These are phyloP conservation scores for Entomyzon cyanotis DNA, from an alignment of 2,113 vertebrate species.

Conservation along the genomic window DNA sequence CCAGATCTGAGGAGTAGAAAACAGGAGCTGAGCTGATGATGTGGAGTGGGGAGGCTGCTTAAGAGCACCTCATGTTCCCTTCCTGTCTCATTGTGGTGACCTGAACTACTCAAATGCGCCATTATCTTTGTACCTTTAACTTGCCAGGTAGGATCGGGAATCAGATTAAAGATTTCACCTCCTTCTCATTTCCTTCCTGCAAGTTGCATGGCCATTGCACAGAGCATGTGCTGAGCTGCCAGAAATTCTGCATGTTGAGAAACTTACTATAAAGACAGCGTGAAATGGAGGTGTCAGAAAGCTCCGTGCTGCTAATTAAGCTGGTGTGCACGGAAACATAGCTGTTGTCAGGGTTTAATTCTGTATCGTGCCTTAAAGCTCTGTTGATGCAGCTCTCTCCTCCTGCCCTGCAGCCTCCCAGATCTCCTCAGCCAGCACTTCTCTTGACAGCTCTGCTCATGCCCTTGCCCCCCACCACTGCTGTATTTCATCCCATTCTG, in stretches of 20 bases:
- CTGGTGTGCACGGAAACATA: neutral
- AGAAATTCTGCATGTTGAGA: neutral
- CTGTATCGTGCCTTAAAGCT: neutral
- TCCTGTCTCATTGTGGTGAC: neutral
- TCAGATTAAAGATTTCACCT: conserved; percentile 24
- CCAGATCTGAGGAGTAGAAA: neutral
- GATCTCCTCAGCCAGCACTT: neutral
- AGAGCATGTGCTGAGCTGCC: conserved; percentile 3
- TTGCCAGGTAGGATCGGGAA: neutral
- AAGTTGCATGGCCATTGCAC: neutral
- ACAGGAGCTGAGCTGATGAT: neutral
- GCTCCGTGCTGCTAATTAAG: conserved; percentile 42
- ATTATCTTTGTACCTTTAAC: neutral
- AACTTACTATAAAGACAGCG: conserved; percentile 21
- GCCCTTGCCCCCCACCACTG: neutral
- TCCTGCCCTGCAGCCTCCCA: neutral
- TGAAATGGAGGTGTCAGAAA: conserved; percentile 63
- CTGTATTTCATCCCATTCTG: neutral
- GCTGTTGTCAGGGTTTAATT: conserved; percentile 41
- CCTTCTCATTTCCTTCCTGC: neutral
- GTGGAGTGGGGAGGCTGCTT: neutral
- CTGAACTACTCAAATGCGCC: neutral
- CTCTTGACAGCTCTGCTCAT: neutral
- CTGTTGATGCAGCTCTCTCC: neutral
- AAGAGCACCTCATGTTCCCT: accelerated